Conservation (phyloP, 2,797 vertebrate species). For the Botia almorhae region DNA sequence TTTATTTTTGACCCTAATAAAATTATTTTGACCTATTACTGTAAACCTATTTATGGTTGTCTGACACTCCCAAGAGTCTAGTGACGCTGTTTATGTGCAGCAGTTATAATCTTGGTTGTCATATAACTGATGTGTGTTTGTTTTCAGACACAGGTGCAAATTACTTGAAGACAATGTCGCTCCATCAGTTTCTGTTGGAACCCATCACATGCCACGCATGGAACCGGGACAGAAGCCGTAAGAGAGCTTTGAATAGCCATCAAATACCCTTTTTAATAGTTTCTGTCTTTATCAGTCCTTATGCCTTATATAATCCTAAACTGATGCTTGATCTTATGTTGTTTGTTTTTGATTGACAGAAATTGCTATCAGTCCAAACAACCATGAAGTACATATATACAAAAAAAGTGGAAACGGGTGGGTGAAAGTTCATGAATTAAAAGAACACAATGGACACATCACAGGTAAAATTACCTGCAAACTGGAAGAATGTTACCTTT, state of each 20-base stretch:
- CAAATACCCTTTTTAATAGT: not conserved
- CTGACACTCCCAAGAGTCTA: not conserved
- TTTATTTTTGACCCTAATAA: not conserved
- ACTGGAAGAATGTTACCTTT: not conserved
- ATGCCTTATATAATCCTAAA: not conserved
- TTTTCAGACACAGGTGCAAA: constrained; percentile 72
- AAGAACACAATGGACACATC: constrained; percentile 98
- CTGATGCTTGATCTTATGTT: not conserved
- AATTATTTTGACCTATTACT: not conserved
- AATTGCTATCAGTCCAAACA: constrained; percentile 98
- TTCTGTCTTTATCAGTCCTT: not conserved
- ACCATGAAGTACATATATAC: constrained; percentile 99
- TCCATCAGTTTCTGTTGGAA: constrained; percentile 97
- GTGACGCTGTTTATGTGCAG: not conserved
- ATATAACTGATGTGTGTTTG: constrained; percentile 24
- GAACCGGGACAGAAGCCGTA: constrained; percentile 97
- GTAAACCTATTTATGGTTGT: not conserved
- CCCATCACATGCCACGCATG: constrained; percentile 99
- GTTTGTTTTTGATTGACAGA: constrained; percentile 73
- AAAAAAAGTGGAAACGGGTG: constrained; percentile 97
- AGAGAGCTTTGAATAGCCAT: constrained; percentile 63
- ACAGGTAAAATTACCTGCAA: constrained; percentile 82
- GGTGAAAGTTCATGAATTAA: constrained; percentile 95
- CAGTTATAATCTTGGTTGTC: not conserved
- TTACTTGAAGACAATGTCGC: constrained; percentile 88